Evolutionary conservation across 1,140 invertebrate genomes (phyloP), one percentile per base, ranked within the genome.

Genomic region (Mya arenaria): DNA sequence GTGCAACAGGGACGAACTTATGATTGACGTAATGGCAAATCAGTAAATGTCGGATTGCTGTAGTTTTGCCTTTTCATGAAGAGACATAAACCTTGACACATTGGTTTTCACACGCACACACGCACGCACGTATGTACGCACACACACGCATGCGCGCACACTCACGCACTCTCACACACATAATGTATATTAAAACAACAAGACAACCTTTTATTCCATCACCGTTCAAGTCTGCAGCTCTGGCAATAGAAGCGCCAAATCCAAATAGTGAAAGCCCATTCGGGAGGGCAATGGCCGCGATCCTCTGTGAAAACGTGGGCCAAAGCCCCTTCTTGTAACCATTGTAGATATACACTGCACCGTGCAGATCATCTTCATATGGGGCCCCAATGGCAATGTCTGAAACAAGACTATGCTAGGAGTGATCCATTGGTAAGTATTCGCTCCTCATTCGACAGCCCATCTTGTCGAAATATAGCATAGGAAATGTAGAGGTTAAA

Each of bases 311-410:
- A 41, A 10, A 82, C 19, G 28, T 36, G 34, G 68, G 69, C 79
- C 79, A 82, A n/a, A 82, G 23, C 37, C 79, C 79, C 4, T 25
- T 65, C 15, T 37, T 74, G 73, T 69, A 82, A 4, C 79, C 79
- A 56, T 82, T 82, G 37, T 82, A 82, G 19, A 82, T 48, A 66
- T 82, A 82, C 23, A 82, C 30, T 19, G 69, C 68, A 23, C 79
- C 79, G 2, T 34, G 48, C 15, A 34, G 13, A 28, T 74, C 60
- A 52, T 82, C 62, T 41, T 82, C 79, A 30, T 63, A 73, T 17
- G 79, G 79, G 8, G 79, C 79, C 0, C 79, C 79, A 15, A 82
- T 48, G 4, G 63, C 60, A 23, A 82, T 56, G 56, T 82, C 79
- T 82, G 28, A 52, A 52, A 23, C 48, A 17, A 4, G 17, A 23